A percentile compares a stretch with the other conserved stretches of the same genome.
Conservation (phyloP, 2,797 vertebrate genomes). For the Holocentrus rufus region DNA sequence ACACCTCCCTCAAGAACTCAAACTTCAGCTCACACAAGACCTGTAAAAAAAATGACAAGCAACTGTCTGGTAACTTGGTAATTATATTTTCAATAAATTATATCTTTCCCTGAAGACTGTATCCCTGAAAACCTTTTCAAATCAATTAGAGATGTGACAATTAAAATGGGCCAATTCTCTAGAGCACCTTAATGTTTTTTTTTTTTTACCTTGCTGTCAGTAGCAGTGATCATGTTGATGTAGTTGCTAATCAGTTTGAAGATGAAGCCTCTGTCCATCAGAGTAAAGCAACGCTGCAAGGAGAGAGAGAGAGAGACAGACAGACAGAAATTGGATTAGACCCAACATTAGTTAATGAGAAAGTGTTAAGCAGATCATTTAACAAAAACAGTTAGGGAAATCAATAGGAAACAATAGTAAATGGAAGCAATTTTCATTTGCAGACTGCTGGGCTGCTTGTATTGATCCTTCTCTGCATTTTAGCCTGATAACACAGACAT, state of each 20-base stretch:
- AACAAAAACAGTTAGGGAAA: conserved; percentile 27
- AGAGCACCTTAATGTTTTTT: too few species aligned
- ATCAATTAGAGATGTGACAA: background rate
- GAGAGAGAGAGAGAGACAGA: conserved; percentile 10
- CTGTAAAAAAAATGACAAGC: conserved; percentile 67
- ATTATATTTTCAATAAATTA: background rate
- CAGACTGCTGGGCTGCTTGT: conserved; percentile 18
- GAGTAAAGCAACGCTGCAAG: conserved; percentile 92
- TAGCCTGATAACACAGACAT: conserved; percentile 1
- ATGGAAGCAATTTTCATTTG: conserved; percentile 27
- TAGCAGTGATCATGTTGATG: conserved; percentile 92
- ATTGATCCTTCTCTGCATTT: conserved; percentile 27
- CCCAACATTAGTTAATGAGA: conserved; percentile 22
- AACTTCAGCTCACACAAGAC: conserved; percentile 93
- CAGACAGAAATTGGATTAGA: conserved; percentile 2
- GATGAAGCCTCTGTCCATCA: conserved; percentile 96
- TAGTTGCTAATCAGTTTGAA: conserved; percentile 95
- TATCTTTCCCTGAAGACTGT: too few species aligned
- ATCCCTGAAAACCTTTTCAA: background rate
- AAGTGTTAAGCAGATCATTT: conserved; percentile 20
- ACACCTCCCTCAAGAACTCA: conserved; percentile 97
- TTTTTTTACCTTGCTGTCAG: conserved; percentile 90
- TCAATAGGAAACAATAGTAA: conserved; percentile 32
- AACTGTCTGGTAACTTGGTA: background rate
- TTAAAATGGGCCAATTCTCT: background rate